Conservation (phyloP, 2,888 invertebrate species). For the Chydorus sphaericus region DNA sequence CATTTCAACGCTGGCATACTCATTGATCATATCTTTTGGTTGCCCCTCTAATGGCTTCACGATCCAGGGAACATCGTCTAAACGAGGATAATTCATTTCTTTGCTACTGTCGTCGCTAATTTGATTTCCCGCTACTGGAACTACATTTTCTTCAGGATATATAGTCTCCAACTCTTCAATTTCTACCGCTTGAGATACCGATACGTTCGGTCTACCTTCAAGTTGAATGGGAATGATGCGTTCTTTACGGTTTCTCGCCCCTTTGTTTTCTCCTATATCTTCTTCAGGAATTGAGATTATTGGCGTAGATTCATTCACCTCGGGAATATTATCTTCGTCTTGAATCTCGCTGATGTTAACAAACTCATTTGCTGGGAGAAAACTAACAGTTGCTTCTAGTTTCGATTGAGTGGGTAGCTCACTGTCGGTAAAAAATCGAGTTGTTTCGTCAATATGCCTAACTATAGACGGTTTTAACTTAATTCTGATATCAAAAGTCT, state of each 20-base stretch:
- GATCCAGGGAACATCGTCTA: constrained; percentile 11
- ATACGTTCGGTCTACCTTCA: constrained; percentile 5
- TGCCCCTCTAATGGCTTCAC: constrained; percentile 9
- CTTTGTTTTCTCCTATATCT: not conserved
- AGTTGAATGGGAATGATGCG: constrained; percentile 10
- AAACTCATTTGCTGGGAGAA: not conserved
- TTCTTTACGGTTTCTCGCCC: not conserved
- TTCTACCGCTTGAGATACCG: not conserved
- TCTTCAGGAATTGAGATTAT: constrained; percentile 6
- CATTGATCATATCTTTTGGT: not conserved
- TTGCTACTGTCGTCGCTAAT: not conserved
- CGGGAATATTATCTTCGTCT: not conserved
- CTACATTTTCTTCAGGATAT: not conserved
- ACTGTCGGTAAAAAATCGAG: too few relatives aligned
- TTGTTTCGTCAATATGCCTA: too few relatives aligned
- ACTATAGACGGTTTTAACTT: too few relatives aligned
- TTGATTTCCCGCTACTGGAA: not conserved
- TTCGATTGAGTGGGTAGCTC: too few relatives aligned
- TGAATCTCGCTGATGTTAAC: not conserved
- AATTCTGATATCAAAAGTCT: too few relatives aligned
- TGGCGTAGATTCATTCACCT: not conserved
- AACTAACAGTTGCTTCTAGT: not conserved
- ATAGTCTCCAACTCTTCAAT: constrained; percentile 13
- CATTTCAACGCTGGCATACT: constrained; percentile 11
- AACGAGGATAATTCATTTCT: not conserved